Percentiles rank a stretch among this genome's conserved stretches.
These are phyloP conservation scores for Nesidiocoris tenuis DNA, from an alignment of 2,888 invertebrate genomes.

Conservation along the genomic window DNA sequence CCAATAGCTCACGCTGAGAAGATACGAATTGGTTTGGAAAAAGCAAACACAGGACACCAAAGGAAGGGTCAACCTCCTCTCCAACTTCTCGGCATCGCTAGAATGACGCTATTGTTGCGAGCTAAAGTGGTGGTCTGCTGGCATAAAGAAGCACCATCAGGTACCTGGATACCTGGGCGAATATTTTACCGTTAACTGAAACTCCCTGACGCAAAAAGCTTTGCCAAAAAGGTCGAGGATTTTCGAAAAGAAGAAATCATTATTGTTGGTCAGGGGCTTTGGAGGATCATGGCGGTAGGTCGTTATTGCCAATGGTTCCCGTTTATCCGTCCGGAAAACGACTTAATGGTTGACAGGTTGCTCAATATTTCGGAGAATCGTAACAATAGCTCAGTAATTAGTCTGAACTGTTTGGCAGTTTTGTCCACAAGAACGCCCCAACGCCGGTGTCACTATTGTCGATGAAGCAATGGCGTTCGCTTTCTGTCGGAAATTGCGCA, in stretches of 20 bases:
- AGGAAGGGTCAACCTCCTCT: not conserved
- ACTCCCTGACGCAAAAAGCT: not conserved
- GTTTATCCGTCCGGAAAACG: not conserved
- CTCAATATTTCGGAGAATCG: not conserved
- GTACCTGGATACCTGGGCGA: not conserved
- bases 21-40: constrained; percentile 16
- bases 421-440: no score
- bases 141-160: not conserved
- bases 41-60: not conserved
- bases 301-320: not conserved
- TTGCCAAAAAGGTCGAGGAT: not conserved
- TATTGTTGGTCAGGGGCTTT: not conserved
- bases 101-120: not conserved
- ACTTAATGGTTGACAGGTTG: not conserved
- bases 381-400: not conserved
- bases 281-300: not conserved
- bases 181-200: not conserved
- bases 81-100: not conserved
- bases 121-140: not conserved
- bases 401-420: not conserved
- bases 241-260: not conserved
- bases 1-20: constrained; percentile 4
- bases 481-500: no score
- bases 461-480: no score
- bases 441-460: no score